Evolutionary conservation across 2,113 vertebrate species (phyloP).

Genomic region (Ornithorhynchus anatinus): DNA sequence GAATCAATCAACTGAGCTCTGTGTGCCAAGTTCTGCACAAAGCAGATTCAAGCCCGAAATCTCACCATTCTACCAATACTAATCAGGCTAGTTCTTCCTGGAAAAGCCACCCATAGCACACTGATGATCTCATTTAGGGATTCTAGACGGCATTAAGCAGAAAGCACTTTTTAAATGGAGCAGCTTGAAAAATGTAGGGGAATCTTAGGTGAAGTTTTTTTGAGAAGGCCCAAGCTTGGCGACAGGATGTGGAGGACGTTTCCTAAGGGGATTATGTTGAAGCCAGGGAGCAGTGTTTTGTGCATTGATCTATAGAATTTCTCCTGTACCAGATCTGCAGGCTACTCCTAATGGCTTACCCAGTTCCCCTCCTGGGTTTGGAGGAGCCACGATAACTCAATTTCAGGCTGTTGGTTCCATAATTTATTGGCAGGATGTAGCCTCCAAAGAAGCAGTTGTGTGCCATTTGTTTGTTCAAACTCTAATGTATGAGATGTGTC

Average conservation of each 20-base stretch:
- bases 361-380: slow-evolving; percentile 9
- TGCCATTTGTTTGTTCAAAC: slow-evolving; percentile 3
- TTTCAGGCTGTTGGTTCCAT: slow-evolving; percentile 7
- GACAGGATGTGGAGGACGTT: slow-evolving; percentile 1
- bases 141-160: no score
- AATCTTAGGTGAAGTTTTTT: no score
- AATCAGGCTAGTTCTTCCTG: no score
- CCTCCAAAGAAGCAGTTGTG: background rate
- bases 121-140: no score
- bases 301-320: background rate
- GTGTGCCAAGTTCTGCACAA: no score
- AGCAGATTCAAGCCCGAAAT: no score
- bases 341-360: slow-evolving; percentile 17
- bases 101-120: no score
- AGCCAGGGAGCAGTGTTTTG: slow-evolving; percentile 7
- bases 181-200: no score
- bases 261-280: background rate
- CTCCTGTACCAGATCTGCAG: background rate
- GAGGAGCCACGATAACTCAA: slow-evolving; percentile 19
- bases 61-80: no score
- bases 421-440: slow-evolving; percentile 18
- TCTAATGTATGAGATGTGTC: background rate
- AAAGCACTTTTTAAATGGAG: no score
- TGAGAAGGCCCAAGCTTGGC: no score
- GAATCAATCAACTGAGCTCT: no score